Evolutionary conservation across 1,140 invertebrate genomes (phyloP).

Genomic region (Drosophila sechellia): DNA sequence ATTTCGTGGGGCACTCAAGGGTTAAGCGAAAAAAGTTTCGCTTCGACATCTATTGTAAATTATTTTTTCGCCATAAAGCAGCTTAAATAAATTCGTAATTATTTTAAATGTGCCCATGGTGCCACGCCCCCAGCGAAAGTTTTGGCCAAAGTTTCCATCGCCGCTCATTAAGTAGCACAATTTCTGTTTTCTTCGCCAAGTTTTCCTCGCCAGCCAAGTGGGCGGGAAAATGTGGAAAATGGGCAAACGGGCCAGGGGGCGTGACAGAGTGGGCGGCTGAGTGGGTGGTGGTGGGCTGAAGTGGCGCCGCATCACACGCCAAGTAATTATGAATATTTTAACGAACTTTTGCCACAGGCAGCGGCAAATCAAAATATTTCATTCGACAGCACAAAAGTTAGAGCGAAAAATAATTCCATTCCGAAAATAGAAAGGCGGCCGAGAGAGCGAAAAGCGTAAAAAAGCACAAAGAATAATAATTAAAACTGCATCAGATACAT

Average conservation of each 20-base stretch:
- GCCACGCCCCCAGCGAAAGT: constrained; percentile 57
- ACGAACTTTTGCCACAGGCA: constrained; percentile 82
- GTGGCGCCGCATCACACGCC: constrained; percentile 78
- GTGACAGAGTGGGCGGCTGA: neutral
- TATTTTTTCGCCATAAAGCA: constrained; percentile 72
- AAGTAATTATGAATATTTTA: constrained; percentile 83
- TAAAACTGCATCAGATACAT: constrained; percentile 54
- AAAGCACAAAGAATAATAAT: constrained; percentile 38
- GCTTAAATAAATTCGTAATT: constrained; percentile 83
- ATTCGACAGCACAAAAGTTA: constrained; percentile 73
- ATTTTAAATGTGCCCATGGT: constrained; percentile 73
- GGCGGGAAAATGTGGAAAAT: neutral
- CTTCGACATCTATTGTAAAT: constrained; percentile 68
- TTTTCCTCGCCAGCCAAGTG: constrained; percentile 45
- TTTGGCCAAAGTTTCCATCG: constrained; percentile 69
- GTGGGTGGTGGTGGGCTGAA: constrained; percentile 29
- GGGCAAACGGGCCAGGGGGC: constrained; percentile 3
- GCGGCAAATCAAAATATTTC: constrained; percentile 82
- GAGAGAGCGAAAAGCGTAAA: constrained; percentile 13
- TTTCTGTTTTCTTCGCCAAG: constrained; percentile 75
- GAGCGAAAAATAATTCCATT: constrained; percentile 69
- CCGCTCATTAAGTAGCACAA: constrained; percentile 78
- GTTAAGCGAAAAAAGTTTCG: constrained; percentile 16
- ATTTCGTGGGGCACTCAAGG: constrained; percentile 21
- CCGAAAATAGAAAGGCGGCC: constrained; percentile 37